Evolutionary conservation across 2,888 invertebrate species (phyloP).

Genomic region (Yponomeuta evonymella): DNA sequence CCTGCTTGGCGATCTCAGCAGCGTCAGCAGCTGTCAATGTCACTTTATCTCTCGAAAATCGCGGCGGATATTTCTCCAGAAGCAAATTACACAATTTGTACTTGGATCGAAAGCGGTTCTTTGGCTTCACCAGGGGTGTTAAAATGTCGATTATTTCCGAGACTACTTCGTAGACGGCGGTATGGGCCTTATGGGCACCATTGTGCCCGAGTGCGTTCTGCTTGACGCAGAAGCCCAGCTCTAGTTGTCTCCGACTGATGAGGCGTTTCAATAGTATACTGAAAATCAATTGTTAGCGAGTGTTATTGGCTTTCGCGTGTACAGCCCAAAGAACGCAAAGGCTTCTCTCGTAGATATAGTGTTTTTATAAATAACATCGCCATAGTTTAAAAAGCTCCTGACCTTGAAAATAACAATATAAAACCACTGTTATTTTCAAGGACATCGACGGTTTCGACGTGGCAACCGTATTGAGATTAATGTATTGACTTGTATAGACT

Average conservation of each 20-base stretch:
- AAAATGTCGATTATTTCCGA: not conserved
- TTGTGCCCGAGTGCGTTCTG: not conserved
- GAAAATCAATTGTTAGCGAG: not conserved
- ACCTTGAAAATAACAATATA: too few species aligned
- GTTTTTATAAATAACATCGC: too few species aligned
- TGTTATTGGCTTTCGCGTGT: too few species aligned
- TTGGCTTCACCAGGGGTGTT: not conserved
- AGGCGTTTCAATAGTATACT: not conserved
- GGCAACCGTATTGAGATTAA: too few species aligned
- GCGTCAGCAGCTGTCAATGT: not conserved
- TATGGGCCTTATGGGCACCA: not conserved
- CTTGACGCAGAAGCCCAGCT: not conserved
- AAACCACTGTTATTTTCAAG: too few species aligned
- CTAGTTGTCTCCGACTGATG: not conserved
- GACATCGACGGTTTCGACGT: too few species aligned
- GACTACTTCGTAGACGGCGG: not conserved
- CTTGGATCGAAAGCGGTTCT: not conserved
- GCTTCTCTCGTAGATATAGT: too few species aligned
- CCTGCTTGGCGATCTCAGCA: not conserved
- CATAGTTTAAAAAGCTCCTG: too few species aligned
- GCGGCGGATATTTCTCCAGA: not conserved
- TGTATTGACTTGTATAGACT: too few species aligned
- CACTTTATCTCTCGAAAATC: not conserved
- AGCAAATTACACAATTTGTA: not conserved
- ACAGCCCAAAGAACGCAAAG: too few species aligned